Conservation (phyloP, 2,113 vertebrate genomes). For the Romanogobio albipinnatus region DNA sequence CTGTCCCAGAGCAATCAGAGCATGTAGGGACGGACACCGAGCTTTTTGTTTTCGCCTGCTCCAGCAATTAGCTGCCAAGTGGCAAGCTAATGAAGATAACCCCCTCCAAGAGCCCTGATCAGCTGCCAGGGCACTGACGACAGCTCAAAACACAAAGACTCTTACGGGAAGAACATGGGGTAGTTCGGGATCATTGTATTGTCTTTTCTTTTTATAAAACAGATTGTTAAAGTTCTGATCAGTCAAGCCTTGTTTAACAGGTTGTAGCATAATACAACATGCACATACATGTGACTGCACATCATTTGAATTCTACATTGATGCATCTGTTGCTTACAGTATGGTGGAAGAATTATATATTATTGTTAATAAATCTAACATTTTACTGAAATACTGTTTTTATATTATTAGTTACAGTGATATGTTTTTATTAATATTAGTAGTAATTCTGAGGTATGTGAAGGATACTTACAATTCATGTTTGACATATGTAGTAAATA, state of each 20-base stretch:
- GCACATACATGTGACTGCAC: background rate
- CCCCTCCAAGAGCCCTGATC: conserved; percentile 42
- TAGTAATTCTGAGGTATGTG: background rate
- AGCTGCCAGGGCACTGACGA: background rate
- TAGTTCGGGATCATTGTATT: conserved; percentile 1
- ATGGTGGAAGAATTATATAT: no score
- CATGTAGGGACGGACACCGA: conserved; percentile 73
- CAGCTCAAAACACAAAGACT: conserved; percentile 5
- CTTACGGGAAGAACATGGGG: conserved; percentile 27
- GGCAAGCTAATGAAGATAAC: conserved; percentile 77
- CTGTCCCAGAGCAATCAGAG: conserved; percentile 74
- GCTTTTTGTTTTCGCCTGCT: conserved; percentile 74
- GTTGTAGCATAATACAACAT: background rate
- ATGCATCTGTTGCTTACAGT: background rate
- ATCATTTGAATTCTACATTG: background rate
- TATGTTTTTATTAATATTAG: background rate
- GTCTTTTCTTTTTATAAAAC: background rate
- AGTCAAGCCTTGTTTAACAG: background rate
- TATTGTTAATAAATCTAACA: no score
- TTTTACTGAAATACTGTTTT: no score
- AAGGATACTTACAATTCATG: background rate
- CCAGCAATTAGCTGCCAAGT: conserved; percentile 77
- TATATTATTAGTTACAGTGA: no score
- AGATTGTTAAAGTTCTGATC: background rate
- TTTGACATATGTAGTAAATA: background rate